Evolutionary conservation across 2,888 invertebrate species (phyloP), one percentile per base, ranked within the genome.

Genomic region (Temnothorax unifasciatus): DNA sequence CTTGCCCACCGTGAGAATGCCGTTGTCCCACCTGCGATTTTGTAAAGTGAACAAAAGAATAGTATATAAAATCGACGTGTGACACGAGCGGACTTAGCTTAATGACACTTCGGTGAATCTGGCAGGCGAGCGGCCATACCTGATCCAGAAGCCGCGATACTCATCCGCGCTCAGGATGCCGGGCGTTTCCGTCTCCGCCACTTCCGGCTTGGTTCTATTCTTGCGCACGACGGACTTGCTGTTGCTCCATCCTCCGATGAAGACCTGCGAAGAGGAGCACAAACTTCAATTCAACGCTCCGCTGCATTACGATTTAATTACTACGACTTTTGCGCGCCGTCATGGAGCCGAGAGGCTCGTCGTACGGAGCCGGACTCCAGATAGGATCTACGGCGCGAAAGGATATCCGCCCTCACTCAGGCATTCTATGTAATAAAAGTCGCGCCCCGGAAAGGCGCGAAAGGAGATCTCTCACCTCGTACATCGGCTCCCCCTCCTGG

Each of bases 181-280:
- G 0, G 97, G 97, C 0, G 98, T 98, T 47, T 96, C 96, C 6
- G 95, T 96, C 94, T 97, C 96, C 15, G 96, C 96, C 87, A 96
- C 97, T 77, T 98, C 97, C 3, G 98, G 97, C 95, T 98, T 96
- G 86, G 96, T 95, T 93, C 96, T 96, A 95, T 98, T 97, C 93
- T 96, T 97, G 84, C 98, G 97, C 93, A 98, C 97, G 0, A 98
- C 97, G 50, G 97, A 98, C 95, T 98, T 98, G 87, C 96, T 95
- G 95, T 98, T 98, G 38, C 96, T 96, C 98, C 98, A 99, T 47
- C 98, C 98, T 44, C 98, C 98, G 91, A 99, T 96, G 95, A 98
- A 97, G 76, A 98, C 94, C 97, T 97, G 93, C 38, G 92, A 93
- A 66, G 18, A 64, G 64, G 21, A 63, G 64, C 11, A 6, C 29